phyloP scores from a whole-genome alignment of 2,888 invertebrate genomes.

The Crepidodera aurea region DNA sequence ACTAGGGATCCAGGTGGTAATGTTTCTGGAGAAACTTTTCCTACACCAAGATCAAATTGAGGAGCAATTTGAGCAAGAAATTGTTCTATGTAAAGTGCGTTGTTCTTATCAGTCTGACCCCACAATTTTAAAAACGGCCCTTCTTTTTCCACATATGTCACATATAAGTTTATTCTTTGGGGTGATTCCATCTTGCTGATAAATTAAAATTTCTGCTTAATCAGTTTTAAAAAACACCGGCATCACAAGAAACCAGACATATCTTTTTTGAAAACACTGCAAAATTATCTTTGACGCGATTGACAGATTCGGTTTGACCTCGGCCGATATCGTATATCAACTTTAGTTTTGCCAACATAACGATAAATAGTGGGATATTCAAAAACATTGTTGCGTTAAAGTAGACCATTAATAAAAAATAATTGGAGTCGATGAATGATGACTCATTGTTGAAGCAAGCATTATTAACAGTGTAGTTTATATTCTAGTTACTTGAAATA shows the following conservation, averaged over 20 bases:
- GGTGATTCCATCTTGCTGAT: constrained; percentile 17
- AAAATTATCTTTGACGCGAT: neutral
- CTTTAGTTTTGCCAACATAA: neutral
- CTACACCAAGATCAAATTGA: constrained; percentile 62
- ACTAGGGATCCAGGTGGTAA: constrained; percentile 64
- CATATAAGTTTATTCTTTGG: constrained; percentile 51
- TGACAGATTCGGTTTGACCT: neutral
- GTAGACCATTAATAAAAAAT: neutral
- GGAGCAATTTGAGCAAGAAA: constrained; percentile 61
- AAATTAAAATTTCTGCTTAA: neutral
- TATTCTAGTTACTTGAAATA: neutral
- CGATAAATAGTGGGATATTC: neutral
- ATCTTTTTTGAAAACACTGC: neutral
- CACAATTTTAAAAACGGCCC: constrained; percentile 75
- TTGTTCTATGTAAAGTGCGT: constrained; percentile 68
- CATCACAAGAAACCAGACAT: neutral
- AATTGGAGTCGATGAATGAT: neutral
- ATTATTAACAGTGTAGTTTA: neutral
- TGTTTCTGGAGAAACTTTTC: constrained; percentile 49
- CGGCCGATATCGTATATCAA: neutral
- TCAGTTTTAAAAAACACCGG: constrained; percentile 3
- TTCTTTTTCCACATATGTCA: constrained; percentile 75
- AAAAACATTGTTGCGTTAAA: neutral
- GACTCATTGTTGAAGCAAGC: neutral
- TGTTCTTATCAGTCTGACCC: constrained; percentile 72